phyloP scores from a whole-genome alignment of 2,888 invertebrate species.

The Troilus luridus region DNA sequence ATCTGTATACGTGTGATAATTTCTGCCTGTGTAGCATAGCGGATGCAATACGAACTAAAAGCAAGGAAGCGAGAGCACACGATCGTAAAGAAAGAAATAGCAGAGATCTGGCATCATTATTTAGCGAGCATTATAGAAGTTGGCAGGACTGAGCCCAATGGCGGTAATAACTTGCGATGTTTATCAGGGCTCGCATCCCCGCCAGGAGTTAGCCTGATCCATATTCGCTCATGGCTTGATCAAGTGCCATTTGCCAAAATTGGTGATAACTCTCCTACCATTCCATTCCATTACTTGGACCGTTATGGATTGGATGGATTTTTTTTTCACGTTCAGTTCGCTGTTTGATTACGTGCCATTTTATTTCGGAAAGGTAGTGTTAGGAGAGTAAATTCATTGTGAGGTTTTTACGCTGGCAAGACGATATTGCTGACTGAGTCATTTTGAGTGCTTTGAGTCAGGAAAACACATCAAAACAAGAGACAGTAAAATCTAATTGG shows the following conservation, averaged over 20 bases:
- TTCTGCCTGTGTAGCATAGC: not conserved
- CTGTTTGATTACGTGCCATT: not conserved
- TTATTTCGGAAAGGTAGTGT: not conserved
- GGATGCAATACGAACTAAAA: not conserved
- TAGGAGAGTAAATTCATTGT: no score
- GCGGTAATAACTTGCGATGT: constrained; percentile 35
- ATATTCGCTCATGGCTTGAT: constrained; percentile 34
- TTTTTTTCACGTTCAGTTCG: not conserved
- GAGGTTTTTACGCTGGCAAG: no score
- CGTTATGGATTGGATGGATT: not conserved
- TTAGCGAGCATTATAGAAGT: constrained; percentile 15
- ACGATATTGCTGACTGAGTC: no score
- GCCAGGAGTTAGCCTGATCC: not conserved
- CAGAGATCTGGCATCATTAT: not conserved
- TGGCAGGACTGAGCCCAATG: constrained; percentile 6
- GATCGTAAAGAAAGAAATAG: constrained; percentile 31
- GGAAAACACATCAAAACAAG: no score
- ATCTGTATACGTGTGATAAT: not conserved
- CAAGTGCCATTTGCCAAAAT: constrained; percentile 5
- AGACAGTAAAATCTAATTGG: no score
- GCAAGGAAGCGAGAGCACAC: not conserved
- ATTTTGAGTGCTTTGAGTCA: no score
- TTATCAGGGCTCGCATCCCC: constrained; percentile 1
- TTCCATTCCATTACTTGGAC: constrained; percentile 7
- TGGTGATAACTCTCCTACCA: constrained; percentile 28